Base-by-base conservation (phyloP, 1,140 invertebrate genomes). In the Zelostemma sp. region DNA sequence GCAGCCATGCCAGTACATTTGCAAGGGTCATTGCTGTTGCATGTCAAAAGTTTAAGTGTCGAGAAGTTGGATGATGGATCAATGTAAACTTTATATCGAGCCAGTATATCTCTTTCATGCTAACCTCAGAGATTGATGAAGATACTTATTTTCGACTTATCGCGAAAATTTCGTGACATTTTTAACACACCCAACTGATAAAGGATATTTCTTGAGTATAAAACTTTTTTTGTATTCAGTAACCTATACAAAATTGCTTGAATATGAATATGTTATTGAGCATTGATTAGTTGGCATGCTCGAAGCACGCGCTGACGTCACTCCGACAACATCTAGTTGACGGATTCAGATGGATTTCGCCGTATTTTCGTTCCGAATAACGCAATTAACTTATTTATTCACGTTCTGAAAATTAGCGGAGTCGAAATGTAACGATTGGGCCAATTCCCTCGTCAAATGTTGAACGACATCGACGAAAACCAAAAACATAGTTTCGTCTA, bases 111-210 rank as follows among this genome's bases (percentile, higher is more conserved):
- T 75, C 61, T 47, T 45, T 73, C 64, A 18, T 54, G 25, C 9
- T 55, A 5, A 3, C 8, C 31, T 53, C 45, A 62, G n/a, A 25
- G 73, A 78, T 71, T 74, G 72, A 75, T 78, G 79, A 50, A 76
- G 66, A 55, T 84, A 82, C 68, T 84, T 81, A 55, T 75, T 73
- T 63, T 41, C 75, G 66, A 64, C 74, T 78, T 47, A 82, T 63
- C 35, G 79, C 68, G 17, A 84, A 83, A 51, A 84, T 64, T 73
- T 80, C 75, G 51, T 48, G 77, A 25, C 45, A 11, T 47, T 18
- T 8, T 21, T 12, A 21, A 43, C 41, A 11, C 21, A 12, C 1
- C 14, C 18, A 55, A 1, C 33, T 55, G 1, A 18, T 16, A n/a
- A 17, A 12, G 2, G 5, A 8, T 8, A 48, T 1, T 15, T 33